A percentile compares a stretch with the other conserved stretches of the same genome.
Evolutionary conservation across 2,888 invertebrate genomes (phyloP).

Genomic region (Laothoe populi): DNA sequence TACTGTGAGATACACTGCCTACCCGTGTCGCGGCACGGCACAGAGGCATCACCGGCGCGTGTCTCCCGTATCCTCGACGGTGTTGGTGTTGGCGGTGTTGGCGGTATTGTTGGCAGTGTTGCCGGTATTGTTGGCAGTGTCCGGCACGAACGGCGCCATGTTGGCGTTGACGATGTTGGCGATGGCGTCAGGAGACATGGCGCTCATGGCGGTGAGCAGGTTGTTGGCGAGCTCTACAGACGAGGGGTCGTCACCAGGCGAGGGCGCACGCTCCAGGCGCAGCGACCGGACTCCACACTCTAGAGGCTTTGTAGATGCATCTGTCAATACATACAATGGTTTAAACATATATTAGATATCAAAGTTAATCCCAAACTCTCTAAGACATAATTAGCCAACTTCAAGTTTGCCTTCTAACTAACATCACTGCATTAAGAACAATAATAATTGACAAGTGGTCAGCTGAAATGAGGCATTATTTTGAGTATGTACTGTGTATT

Average conservation of each 20-base stretch:
- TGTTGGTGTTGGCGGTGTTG: background rate
- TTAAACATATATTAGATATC: too few species aligned
- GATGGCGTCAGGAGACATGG: conserved; percentile 61
- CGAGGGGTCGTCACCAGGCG: conserved; percentile 30
- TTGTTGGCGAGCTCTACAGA: conserved; percentile 62
- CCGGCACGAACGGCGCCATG: conserved; percentile 36
- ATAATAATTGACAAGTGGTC: too few species aligned
- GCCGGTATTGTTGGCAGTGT: conserved; percentile 10
- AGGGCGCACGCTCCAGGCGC: conserved; percentile 23
- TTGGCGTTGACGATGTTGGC: conserved; percentile 59
- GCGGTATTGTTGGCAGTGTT: too few species aligned
- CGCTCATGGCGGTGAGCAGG: conserved; percentile 70
- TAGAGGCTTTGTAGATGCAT: conserved; percentile 31
- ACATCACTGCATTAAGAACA: too few species aligned
- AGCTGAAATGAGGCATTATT: too few species aligned
- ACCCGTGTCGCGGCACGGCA: background rate
- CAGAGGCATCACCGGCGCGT: conserved; percentile 22
- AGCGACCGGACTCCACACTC: conserved; percentile 32
- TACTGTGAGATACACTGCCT: too few species aligned
- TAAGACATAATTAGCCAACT: too few species aligned
- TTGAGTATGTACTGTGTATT: too few species aligned
- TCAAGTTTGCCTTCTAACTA: too few species aligned
- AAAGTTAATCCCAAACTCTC: too few species aligned
- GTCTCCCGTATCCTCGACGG: background rate
- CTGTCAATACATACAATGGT: background rate